Evolutionary conservation across 2,888 invertebrate species (phyloP).

Genomic region (Drosophila putrida): DNA sequence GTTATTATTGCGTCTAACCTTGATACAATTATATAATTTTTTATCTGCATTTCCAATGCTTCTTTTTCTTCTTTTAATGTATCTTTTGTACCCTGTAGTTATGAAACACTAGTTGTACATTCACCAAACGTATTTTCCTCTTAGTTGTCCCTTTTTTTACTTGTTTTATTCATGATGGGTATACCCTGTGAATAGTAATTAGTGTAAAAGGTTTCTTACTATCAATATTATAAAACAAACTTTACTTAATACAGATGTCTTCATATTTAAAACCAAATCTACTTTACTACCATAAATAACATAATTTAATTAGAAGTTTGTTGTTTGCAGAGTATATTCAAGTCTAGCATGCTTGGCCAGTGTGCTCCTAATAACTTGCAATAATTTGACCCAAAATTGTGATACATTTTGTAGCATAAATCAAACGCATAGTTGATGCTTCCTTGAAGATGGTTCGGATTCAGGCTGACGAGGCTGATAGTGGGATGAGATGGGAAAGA

Average conservation of each 20-base stretch:
- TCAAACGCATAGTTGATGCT: constrained; percentile 66
- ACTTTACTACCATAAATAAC: too few species aligned
- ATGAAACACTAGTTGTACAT: not conserved
- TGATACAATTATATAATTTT: constrained; percentile 7
- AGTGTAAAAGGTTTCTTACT: not conserved
- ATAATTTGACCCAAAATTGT: constrained; percentile 36
- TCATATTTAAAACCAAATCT: too few species aligned
- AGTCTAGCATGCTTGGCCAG: not conserved
- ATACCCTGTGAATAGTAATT: not conserved
- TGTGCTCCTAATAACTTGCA: not conserved
- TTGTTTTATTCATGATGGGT: not conserved
- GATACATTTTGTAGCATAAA: constrained; percentile 63
- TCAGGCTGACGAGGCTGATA: constrained; percentile 13
- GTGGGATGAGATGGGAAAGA: constrained; percentile 43
- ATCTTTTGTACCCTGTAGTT: not conserved
- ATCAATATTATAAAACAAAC: too few species aligned
- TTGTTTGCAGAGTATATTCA: not conserved
- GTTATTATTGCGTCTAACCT: constrained; percentile 12
- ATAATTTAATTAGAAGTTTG: not conserved
- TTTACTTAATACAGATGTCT: too few species aligned
- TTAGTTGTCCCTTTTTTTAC: not conserved
- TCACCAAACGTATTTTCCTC: not conserved
- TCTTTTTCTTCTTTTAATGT: not conserved
- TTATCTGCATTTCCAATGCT: not conserved
- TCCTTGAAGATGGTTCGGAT: constrained; percentile 56